A percentile compares a stretch with the other conserved stretches of the same genome.
phyloP scores from a whole-genome alignment of 2,888 invertebrate genomes.

The Ophonus ardosiacus region DNA sequence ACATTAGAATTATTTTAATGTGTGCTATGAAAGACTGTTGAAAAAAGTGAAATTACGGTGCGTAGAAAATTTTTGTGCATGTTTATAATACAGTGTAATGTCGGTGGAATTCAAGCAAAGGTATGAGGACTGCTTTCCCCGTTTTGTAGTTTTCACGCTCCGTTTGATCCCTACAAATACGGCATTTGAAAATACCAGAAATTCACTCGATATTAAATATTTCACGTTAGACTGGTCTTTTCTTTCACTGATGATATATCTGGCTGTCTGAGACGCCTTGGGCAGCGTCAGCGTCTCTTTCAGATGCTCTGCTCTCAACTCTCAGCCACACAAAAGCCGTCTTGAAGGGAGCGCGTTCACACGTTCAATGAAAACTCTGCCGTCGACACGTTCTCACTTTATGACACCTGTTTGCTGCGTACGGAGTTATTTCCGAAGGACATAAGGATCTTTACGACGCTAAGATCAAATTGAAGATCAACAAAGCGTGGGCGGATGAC shows the following conservation, averaged over 20 bases:
- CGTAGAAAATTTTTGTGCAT: not conserved
- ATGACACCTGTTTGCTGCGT: conserved; percentile 71
- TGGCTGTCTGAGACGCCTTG: conserved; percentile 22
- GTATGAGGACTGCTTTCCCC: not conserved
- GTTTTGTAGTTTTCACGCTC: conserved; percentile 57
- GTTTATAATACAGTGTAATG: not conserved
- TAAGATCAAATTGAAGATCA: conserved; percentile 62
- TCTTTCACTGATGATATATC: conserved; percentile 38
- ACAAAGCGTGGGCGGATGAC: conserved; percentile 60
- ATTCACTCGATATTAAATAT: conserved; percentile 61
- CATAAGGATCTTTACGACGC: conserved; percentile 62
- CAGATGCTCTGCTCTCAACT: not conserved
- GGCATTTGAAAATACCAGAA: conserved; percentile 59
- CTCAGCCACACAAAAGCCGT: not conserved
- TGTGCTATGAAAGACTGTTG: too few relatives aligned
- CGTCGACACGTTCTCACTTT: conserved; percentile 70
- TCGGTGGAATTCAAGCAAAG: conserved; percentile 13
- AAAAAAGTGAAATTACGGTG: not conserved
- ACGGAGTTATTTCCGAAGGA: conserved; percentile 65
- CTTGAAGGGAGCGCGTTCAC: conserved; percentile 36
- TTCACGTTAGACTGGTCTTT: conserved; percentile 59
- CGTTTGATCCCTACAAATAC: conserved; percentile 55
- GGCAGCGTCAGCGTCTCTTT: conserved; percentile 29
- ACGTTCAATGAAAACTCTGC: conserved; percentile 53
- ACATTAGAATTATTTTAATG: too few relatives aligned